Conservation (phyloP, 2,888 invertebrate genomes). For the Agelastica alni region DNA sequence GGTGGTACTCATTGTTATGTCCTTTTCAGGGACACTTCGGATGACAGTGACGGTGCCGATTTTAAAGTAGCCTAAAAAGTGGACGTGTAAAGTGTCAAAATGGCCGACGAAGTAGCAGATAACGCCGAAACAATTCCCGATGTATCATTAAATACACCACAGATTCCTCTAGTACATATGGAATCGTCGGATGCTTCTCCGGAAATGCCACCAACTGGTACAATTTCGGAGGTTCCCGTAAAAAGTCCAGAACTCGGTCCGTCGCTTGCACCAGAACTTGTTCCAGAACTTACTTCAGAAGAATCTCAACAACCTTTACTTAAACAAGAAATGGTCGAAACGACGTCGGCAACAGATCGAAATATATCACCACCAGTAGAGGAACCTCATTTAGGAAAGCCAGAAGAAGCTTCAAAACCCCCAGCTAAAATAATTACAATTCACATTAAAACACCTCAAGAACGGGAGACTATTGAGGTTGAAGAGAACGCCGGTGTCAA, state of each 20-base stretch:
- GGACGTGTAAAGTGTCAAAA: slow-evolving; percentile 33
- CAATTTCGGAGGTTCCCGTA: not conserved
- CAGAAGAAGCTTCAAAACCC: slow-evolving; percentile 16
- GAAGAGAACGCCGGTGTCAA: slow-evolving; percentile 84
- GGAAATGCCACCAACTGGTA: slow-evolving; percentile 2
- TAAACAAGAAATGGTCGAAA: not conserved
- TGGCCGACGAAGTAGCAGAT: slow-evolving; percentile 49
- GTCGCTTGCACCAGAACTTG: not conserved
- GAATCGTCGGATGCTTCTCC: slow-evolving; percentile 5
- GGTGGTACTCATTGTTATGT: slow-evolving; percentile 30
- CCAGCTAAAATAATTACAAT: slow-evolving; percentile 69
- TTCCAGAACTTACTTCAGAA: not conserved
- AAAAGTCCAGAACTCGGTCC: slow-evolving; percentile 7
- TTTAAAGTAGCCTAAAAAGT: slow-evolving; percentile 31
- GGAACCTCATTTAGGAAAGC: no score
- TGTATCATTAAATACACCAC: slow-evolving; percentile 27
- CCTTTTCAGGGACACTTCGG: slow-evolving; percentile 37
- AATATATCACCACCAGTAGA: slow-evolving; percentile 5
- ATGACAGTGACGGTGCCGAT: slow-evolving; percentile 36
- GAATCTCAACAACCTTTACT: not conserved
- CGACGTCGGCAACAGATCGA: slow-evolving; percentile 15
- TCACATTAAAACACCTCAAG: slow-evolving; percentile 93
- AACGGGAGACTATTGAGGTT: slow-evolving; percentile 84
- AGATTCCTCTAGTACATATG: slow-evolving; percentile 20
- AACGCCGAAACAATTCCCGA: slow-evolving; percentile 34